Percentiles rank a stretch among this genome's conserved stretches.
phyloP scores from a whole-genome alignment of 1,140 invertebrate genomes.

The Leptoteleia sp. region DNA sequence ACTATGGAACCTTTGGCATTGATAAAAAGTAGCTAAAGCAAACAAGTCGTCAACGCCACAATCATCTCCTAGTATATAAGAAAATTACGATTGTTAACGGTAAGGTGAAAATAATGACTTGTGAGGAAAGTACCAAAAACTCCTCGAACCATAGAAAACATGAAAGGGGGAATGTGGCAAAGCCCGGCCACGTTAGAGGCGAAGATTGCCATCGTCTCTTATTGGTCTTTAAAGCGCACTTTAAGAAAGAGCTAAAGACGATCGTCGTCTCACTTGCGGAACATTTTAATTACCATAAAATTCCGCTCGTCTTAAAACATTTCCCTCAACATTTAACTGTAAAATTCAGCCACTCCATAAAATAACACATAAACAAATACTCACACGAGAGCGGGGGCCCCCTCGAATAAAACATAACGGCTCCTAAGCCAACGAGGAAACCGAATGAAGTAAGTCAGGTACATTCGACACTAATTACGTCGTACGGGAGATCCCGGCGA shows the following conservation, averaged over 20 bases:
- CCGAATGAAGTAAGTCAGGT: conserved; percentile 30
- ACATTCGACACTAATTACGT: conserved; percentile 56
- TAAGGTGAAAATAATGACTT: too few relatives aligned
- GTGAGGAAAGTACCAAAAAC: too few relatives aligned
- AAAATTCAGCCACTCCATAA: conserved; percentile 38
- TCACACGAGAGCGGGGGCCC: background rate
- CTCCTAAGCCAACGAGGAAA: conserved; percentile 41
- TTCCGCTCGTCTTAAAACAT: conserved; percentile 7
- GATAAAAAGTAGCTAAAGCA: too few relatives aligned
- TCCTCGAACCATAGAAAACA: too few relatives aligned
- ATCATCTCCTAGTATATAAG: too few relatives aligned
- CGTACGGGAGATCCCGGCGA: conserved; percentile 16
- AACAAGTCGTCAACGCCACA: too few relatives aligned
- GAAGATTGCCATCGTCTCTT: too few relatives aligned
- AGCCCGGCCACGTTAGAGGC: too few relatives aligned
- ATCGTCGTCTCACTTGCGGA: conserved; percentile 6
- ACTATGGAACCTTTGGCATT: too few relatives aligned
- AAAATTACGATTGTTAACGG: too few relatives aligned
- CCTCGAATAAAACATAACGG: conserved; percentile 50
- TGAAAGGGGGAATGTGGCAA: too few relatives aligned
- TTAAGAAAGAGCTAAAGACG: conserved; percentile 1
- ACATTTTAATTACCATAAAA: conserved; percentile 51
- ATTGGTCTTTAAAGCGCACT: too few relatives aligned
- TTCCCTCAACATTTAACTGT: conserved; percentile 29
- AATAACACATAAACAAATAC: conserved; percentile 45